Evolutionary conservation across 2,797 vertebrate genomes (phyloP), one percentile per base, ranked within the genome.

Genomic region (Cuculus canorus): DNA sequence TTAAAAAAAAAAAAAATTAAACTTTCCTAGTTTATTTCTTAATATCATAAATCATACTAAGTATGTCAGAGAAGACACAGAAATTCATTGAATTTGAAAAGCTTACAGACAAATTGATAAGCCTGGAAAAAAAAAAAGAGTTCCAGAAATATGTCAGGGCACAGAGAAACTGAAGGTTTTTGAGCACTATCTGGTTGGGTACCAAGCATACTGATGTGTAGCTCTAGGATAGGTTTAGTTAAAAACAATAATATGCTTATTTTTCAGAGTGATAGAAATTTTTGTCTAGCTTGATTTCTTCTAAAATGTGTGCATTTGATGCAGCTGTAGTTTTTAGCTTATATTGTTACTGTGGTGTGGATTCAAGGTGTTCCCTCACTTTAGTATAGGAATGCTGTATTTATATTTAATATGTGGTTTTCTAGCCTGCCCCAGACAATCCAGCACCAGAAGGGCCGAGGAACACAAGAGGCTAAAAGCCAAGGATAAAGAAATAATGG

Each of bases 301-400:
- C n/a, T 48, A 27, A 64, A 41, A 25, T 25, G 3, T n/a, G 27
- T 65, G 3, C 19, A 15, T 69, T 61, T 90, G 11, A 45, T 80
- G 53, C 39, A 70, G 10, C 23, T 65, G 64, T 24, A 48, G 33
- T 8, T 84, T 85, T 82, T 41, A 83, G 47, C 21, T 57, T 32
- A 27, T 3, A 0, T 21, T 56, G 15, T 43, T 78, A 17, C 12
- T 59, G 9, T 83, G 65, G 1, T 73, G 43, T 23, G 5, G 17
- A 66, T 77, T 86, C 35, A 35, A 50, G 5, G 14, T 33, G 17
- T 71, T 82, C 8, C 39, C 17, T 78, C 54, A 24, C 28, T 73
- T 75, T 17, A 60, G 17, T 27, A 25, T 3, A 1, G 17, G 14
- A 0, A 0, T 60, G 32, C 15, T 8, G 1, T 27, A 64, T 43